Conservation (phyloP, 1,140 invertebrate species). For the Periplaneta americana region DNA sequence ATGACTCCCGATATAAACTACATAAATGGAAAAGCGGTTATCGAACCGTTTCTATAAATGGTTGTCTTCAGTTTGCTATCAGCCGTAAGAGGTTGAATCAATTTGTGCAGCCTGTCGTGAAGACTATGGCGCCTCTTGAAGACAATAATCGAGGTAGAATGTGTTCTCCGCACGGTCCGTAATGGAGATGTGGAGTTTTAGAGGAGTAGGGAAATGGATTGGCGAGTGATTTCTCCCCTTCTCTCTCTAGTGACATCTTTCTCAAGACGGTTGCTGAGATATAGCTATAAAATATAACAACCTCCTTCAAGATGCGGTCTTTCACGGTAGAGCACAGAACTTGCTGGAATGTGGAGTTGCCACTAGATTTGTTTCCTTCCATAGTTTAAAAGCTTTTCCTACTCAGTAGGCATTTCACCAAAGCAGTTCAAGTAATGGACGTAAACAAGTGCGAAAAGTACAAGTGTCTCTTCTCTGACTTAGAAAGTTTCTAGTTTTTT, state of each 20-base stretch:
- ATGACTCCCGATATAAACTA: no score
- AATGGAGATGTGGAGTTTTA: background rate
- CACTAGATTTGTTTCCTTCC: background rate
- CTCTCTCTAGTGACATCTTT: background rate
- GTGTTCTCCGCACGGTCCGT: background rate
- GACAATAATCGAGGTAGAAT: background rate
- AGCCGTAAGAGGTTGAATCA: background rate
- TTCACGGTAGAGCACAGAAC: background rate
- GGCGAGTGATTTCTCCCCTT: background rate
- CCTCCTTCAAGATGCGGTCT: background rate
- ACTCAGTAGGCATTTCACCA: no score
- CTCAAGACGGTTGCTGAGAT: background rate
- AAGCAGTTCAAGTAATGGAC: no score
- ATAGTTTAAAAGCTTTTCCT: background rate
- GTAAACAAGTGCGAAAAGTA: no score
- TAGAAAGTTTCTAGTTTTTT: no score
- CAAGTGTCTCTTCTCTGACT: no score
- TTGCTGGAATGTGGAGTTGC: background rate
- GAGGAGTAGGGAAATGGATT: background rate
- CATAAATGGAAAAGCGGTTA: no score
- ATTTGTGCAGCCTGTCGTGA: background rate
- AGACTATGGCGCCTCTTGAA: background rate
- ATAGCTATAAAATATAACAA: background rate
- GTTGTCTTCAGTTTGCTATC: background rate
- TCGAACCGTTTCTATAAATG: no score